Conservation (phyloP, 2,113 vertebrate species). For the Elaphurus davidianus region DNA sequence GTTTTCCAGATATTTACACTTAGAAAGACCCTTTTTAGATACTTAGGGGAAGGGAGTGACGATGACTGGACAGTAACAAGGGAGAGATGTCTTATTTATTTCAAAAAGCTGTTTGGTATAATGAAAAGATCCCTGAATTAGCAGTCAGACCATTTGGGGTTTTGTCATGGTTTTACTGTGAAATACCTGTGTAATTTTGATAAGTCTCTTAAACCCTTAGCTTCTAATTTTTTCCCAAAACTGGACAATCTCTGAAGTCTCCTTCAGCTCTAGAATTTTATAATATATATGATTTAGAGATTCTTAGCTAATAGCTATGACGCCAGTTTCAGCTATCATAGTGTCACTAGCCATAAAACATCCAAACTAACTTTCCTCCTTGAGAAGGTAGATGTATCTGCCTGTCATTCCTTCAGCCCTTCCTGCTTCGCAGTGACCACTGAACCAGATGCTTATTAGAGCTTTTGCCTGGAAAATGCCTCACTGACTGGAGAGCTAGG, state of each 20-base stretch:
- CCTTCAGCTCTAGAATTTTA: not conserved
- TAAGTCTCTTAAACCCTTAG: not conserved
- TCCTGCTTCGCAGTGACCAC: not conserved
- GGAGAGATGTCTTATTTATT: not conserved
- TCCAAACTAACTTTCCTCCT: not conserved
- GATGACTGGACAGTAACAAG: not conserved
- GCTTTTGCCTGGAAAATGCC: slow-evolving; percentile 1
- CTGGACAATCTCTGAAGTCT: not conserved
- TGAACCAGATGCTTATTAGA: not conserved
- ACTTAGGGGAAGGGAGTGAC: not conserved
- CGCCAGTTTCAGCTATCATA: not conserved
- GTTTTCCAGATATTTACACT: not conserved
- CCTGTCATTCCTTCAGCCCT: not conserved
- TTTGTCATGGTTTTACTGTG: not conserved
- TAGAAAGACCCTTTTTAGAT: not conserved
- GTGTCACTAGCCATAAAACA: not conserved
- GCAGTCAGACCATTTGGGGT: not conserved
- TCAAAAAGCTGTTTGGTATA: not conserved
- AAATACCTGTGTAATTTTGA: not conserved
- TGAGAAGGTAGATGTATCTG: not conserved
- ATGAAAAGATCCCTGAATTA: not conserved
- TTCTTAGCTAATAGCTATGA: not conserved
- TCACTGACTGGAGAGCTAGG: not conserved
- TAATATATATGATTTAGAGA: not conserved
- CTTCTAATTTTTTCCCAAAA: not conserved